phyloP scores from a whole-genome alignment of 2,888 invertebrate genomes.

The Catocala sponsa region DNA sequence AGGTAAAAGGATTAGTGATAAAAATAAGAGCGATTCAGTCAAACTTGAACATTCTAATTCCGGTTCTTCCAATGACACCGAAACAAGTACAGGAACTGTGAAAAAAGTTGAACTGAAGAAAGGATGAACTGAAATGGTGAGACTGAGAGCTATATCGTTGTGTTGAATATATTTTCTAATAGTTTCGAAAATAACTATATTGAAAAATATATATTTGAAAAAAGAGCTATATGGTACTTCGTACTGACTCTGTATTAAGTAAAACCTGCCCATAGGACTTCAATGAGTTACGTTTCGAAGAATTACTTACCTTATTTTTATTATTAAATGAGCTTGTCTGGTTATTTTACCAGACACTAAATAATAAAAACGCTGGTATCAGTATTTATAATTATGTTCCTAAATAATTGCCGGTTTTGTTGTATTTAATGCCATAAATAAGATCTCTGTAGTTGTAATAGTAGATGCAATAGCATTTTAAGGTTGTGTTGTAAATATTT shows the following conservation, averaged over 20 bases:
- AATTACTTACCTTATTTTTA: too few relatives aligned
- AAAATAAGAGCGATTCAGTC: slow-evolving; percentile 61
- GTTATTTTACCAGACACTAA: too few relatives aligned
- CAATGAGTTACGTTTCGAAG: too few relatives aligned
- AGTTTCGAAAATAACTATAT: background rate
- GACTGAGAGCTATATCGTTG: slow-evolving; percentile 18
- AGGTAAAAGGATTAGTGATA: slow-evolving; percentile 59
- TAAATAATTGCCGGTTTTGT: background rate
- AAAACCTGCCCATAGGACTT: too few relatives aligned
- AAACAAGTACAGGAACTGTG: slow-evolving; percentile 84
- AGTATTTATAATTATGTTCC: slow-evolving; percentile 12
- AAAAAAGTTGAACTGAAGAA: slow-evolving; percentile 73
- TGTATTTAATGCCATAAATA: slow-evolving; percentile 13
- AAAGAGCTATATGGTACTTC: too few relatives aligned
- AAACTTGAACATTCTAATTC: slow-evolving; percentile 87
- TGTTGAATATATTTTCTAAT: slow-evolving; percentile 5
- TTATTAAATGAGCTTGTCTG: too few relatives aligned
- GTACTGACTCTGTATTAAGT: too few relatives aligned
- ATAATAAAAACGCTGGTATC: background rate
- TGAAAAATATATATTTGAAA: too few relatives aligned
- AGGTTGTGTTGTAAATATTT: slow-evolving; percentile 7
- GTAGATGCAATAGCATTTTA: background rate
- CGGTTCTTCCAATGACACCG: slow-evolving; percentile 88
- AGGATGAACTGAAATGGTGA: slow-evolving; percentile 39
- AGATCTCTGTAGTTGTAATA: slow-evolving; percentile 47